Evolutionary conservation across 2,113 vertebrate species (phyloP).

Genomic region (Elephantulus edwardii): DNA sequence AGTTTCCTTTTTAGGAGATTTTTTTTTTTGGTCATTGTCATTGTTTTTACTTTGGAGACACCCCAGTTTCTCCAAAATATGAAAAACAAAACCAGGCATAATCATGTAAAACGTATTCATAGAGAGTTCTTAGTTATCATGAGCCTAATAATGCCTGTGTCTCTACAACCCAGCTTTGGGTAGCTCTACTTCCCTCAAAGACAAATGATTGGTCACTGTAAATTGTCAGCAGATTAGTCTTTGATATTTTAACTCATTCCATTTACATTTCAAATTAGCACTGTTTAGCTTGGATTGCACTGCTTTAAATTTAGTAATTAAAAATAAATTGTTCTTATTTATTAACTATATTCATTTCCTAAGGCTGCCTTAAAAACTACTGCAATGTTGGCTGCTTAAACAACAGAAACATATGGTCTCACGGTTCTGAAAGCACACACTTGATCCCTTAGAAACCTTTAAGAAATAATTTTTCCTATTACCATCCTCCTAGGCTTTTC

Average conservation of each 20-base stretch:
- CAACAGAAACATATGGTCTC: neutral
- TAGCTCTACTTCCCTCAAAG: neutral
- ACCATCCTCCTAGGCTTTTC: neutral
- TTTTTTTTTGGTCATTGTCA: conserved; percentile 5
- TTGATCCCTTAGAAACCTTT: neutral
- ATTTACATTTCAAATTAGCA: neutral
- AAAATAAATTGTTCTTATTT: neutral
- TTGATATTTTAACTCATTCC: neutral
- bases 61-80: conserved; percentile 13
- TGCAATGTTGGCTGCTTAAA: neutral
- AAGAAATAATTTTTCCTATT: neutral
- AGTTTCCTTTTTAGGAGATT: neutral
- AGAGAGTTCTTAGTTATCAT: neutral
- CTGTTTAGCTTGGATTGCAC: neutral
- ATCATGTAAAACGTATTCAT: neutral
- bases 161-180: neutral
- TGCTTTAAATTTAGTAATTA: neutral
- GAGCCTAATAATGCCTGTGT: neutral
- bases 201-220: neutral
- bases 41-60: neutral
- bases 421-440: neutral
- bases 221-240: neutral
- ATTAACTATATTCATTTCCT: neutral
- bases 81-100: neutral
- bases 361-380: neutral